phyloP scores from a whole-genome alignment of 2,888 invertebrate species.

The Xylota sylvarum region DNA sequence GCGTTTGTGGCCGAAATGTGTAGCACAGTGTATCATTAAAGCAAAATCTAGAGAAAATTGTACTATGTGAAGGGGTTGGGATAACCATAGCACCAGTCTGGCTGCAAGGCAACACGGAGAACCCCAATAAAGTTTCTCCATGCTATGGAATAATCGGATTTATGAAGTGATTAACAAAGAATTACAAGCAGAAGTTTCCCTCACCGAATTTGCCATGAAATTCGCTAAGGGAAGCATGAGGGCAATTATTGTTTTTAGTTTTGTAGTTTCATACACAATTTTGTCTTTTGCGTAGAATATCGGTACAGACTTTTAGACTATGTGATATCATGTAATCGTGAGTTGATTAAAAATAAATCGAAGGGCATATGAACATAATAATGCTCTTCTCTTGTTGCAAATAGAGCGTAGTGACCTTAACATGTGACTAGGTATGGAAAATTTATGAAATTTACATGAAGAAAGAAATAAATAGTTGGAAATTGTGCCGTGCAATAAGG shows the following conservation, averaged over 20 bases:
- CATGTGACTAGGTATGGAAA: not conserved
- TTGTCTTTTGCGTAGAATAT: not conserved
- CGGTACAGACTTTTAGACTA: not conserved
- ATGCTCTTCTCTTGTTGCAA: not conserved
- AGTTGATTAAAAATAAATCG: slow-evolving; percentile 8
- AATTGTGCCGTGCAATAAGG: too few species aligned
- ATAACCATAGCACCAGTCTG: not conserved
- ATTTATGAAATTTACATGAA: not conserved
- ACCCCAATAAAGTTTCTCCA: slow-evolving; percentile 2
- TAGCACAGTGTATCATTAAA: not conserved
- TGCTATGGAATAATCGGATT: slow-evolving; percentile 25
- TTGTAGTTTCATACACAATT: not conserved
- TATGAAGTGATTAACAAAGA: slow-evolving; percentile 24
- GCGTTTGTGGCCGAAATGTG: not conserved
- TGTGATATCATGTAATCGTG: slow-evolving; percentile 5
- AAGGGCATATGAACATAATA: not conserved
- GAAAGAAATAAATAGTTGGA: too few species aligned
- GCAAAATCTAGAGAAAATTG: not conserved
- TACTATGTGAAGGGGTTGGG: not conserved
- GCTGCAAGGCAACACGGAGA: not conserved
- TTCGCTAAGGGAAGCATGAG: not conserved
- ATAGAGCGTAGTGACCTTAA: not conserved
- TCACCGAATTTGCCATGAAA: not conserved
- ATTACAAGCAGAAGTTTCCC: not conserved
- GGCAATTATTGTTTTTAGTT: not conserved